Evolutionary conservation across 2,888 invertebrate species (phyloP), one percentile per base, ranked within the genome.

Genomic region (Calameuta filiformis): DNA sequence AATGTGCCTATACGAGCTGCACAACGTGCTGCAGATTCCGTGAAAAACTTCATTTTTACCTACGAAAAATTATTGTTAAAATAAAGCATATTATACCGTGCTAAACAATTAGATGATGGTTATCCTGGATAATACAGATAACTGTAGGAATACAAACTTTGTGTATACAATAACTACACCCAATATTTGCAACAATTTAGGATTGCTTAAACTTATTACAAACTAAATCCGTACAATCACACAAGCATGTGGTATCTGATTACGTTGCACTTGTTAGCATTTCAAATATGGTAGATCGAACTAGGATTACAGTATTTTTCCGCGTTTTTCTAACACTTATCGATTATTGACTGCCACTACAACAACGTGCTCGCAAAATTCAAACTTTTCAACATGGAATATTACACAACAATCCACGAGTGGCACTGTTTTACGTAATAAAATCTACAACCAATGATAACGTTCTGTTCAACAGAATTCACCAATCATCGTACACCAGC

Each of bases 1-100:
- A 96, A 85, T n/a, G 87, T 89, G 23, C 97, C 97, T 76, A 96
- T 88, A 35, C 97, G 94, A 35, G 95, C 95, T 69, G 93, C 92
- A 81, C 93, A 93, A 90, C 93, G 93, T 69, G 93, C 92, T n/a
- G 93, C 86, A 79, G 93, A 93, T 88, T 94, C 94, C 76, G 96
- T 92, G 33, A 92, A 86, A 88, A 96, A 97, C 90, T 96, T 96
- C 97, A 97, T 97, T 85, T 85, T 92, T 56, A 23, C 56, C 56
- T 23, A 23, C 0, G 23, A 56, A 23, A 23, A 23, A 56, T 56
- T 56, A 23, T 9, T 23, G 9, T 56, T 23, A 9, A 23, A 56
- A 23, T 56, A 56, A 56, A 56, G 6, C 23, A 56, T 2, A 56
- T 2, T 23, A 0, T 23, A 56, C 23, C 6, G 2, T 56, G 23